Conservation (phyloP, 2,888 invertebrate species). For the Trachelus stipa region DNA sequence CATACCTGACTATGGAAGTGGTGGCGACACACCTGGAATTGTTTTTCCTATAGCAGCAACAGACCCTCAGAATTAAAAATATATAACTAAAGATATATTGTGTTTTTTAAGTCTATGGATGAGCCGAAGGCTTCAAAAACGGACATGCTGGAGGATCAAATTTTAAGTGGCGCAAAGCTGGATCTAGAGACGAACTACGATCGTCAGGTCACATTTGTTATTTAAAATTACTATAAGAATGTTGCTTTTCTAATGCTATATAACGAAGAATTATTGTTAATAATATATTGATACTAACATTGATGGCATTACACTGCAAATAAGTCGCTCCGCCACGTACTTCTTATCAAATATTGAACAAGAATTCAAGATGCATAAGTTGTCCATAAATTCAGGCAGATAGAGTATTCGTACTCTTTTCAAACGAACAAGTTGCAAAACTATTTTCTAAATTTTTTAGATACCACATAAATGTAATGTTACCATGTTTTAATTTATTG, state of each 20-base stretch:
- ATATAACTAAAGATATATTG: constrained; percentile 43
- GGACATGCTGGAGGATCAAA: constrained; percentile 14
- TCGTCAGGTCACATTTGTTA: not conserved
- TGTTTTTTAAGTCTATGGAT: constrained; percentile 23
- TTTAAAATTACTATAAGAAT: not conserved
- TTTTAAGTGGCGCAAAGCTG: not conserved
- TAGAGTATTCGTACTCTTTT: constrained; percentile 35
- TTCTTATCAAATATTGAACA: not conserved
- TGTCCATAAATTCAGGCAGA: constrained; percentile 16
- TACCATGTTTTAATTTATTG: not conserved
- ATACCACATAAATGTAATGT: not conserved
- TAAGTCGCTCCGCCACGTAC: not conserved
- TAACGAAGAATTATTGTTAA: not conserved
- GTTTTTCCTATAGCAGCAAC: constrained; percentile 58
- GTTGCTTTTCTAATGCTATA: not conserved
- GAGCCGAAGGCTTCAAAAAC: constrained; percentile 34
- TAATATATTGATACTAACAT: not conserved
- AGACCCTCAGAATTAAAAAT: constrained; percentile 55
- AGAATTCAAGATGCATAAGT: not conserved
- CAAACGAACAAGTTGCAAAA: constrained; percentile 22
- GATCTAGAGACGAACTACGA: not conserved
- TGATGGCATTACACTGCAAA: not conserved
- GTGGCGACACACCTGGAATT: constrained; percentile 60
- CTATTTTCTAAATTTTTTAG: not conserved
- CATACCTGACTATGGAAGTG: constrained; percentile 65